Conservation (phyloP, 1,140 invertebrate species). For the silkworm (Bombyx mori) region ASM3026992v2 NC_085119.1:7103001-7103500, state of each 20-base stretch:
- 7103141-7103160: constrained; percentile 92
- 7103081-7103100: constrained; percentile 92
- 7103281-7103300: constrained; percentile 93
- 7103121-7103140: constrained; percentile 87
- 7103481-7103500: constrained; percentile 92
- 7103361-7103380: constrained; percentile 92
- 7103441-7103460: constrained; percentile 90
- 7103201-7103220: constrained; percentile 92
- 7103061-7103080: constrained; percentile 93
- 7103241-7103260: constrained; percentile 90
- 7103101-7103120: constrained; percentile 91
- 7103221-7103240: constrained; percentile 88
- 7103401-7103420: constrained; percentile 96
- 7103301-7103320: constrained; percentile 84
- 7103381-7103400: constrained; percentile 95
- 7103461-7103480: constrained; percentile 87
- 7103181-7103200: constrained; percentile 91
- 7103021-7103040: constrained; percentile 92
- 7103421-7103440: constrained; percentile 86
- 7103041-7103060: constrained; percentile 95
- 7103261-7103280: constrained; percentile 93
- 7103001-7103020: constrained; percentile 87
- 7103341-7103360: constrained; percentile 93
- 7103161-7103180: constrained; percentile 79
- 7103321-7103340: constrained; percentile 76